Conservation (phyloP, 2,888 invertebrate species). For the Gortyna flavago region DNA sequence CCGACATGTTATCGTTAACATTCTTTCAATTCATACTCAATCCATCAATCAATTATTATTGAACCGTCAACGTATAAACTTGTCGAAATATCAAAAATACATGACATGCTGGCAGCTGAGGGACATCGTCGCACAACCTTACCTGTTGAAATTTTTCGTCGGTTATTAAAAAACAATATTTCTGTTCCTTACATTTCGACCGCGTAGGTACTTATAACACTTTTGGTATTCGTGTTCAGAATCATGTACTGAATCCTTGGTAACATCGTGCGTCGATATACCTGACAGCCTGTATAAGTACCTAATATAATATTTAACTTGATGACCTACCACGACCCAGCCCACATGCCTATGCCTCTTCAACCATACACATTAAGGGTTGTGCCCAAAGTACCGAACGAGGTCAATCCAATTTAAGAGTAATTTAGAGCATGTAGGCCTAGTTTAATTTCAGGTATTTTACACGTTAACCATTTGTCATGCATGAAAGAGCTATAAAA, state of each 20-base stretch:
- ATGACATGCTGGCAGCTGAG: not conserved
- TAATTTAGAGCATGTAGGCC: constrained; percentile 37
- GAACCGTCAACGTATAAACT: not conserved
- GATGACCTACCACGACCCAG: not conserved
- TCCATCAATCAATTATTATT: not conserved
- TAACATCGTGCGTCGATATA: not conserved
- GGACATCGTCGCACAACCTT: no score
- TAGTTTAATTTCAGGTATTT: constrained; percentile 32
- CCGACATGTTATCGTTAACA: not conserved
- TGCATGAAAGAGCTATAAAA: constrained; percentile 34
- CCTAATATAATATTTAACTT: not conserved
- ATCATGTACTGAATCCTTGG: not conserved
- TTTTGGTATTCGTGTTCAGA: not conserved
- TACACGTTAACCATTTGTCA: constrained; percentile 7
- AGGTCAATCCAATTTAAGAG: constrained; percentile 43
- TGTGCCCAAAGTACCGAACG: constrained; percentile 4
- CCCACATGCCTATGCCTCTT: constrained; percentile 1
- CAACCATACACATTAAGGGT: constrained; percentile 34
- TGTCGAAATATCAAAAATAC: not conserved
- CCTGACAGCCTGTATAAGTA: not conserved
- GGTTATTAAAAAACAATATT: no score
- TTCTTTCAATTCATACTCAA: not conserved
- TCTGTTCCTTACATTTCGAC: no score
- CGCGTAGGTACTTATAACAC: no score
- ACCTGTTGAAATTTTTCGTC: no score